Percentiles rank a stretch among this genome's conserved stretches.
Evolutionary conservation across 92 coral and sea anemone species (phyloP).

Genomic region (Bergia puertoricense): DNA sequence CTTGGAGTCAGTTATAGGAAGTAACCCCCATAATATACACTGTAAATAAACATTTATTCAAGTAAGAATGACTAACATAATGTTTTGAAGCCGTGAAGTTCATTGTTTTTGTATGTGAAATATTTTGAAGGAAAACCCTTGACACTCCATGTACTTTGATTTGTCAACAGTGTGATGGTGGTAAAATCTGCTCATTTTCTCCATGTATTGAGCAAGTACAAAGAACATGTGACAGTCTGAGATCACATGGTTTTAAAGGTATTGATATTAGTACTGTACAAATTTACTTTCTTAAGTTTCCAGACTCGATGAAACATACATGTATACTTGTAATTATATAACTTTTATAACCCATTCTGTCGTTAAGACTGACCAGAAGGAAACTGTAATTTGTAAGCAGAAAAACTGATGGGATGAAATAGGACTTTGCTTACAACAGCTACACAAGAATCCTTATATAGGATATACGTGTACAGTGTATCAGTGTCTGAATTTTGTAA

Average conservation of each 20-base stretch:
- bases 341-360: too few relatives aligned
- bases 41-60: too few relatives aligned
- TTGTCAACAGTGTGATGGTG: constrained; percentile 75
- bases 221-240: constrained; percentile 77
- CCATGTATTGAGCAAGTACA: constrained; percentile 99
- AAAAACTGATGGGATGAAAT: too few relatives aligned
- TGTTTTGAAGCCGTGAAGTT: too few relatives aligned
- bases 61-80: too few relatives aligned
- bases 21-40: too few relatives aligned
- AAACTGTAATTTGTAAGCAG: not conserved
- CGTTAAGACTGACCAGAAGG: not conserved
- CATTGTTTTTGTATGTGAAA: too few relatives aligned
- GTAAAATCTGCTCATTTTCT: constrained; percentile 92
- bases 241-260: constrained; percentile 89
- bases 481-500: too few relatives aligned
- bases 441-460: too few relatives aligned
- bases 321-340: not conserved
- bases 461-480: too few relatives aligned
- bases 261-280: not conserved
- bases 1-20: too few relatives aligned
- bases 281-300: not conserved
- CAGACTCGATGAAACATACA: not conserved
- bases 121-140: not conserved
- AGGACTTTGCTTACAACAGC: too few relatives aligned
- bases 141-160: not conserved